Percentiles rank a stretch among this genome's conserved stretches.
phyloP scores from a whole-genome alignment of 2,888 invertebrate genomes.

The Sinodicranocentrus sp. region DNA sequence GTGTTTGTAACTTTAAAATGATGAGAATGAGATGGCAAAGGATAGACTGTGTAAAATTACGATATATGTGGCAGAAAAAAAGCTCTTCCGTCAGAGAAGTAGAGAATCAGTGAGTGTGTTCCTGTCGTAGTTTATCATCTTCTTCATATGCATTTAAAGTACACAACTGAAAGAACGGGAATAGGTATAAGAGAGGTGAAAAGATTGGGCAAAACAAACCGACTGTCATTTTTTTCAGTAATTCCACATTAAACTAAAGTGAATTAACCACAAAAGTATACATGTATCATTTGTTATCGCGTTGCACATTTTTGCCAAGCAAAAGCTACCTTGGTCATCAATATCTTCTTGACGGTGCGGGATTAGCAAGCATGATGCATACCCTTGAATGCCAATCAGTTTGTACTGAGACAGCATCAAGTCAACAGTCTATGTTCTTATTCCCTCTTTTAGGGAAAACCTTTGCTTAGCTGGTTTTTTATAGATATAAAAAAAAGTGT shows the following conservation, averaged over 20 bases:
- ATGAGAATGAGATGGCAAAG: conserved; percentile 2
- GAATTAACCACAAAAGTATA: no score
- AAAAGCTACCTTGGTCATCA: neutral
- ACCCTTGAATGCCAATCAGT: conserved; percentile 27
- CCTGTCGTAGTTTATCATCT: no score
- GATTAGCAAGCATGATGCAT: conserved; percentile 5
- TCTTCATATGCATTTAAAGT: neutral
- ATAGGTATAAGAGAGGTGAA: neutral
- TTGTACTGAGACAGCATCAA: neutral
- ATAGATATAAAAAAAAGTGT: no score
- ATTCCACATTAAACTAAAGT: no score
- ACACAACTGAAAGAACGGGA: neutral
- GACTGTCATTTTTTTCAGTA: neutral
- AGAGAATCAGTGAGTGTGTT: no score
- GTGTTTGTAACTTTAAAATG: conserved; percentile 23
- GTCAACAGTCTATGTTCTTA: no score
- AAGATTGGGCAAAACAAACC: neutral
- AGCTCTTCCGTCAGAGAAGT: conserved; percentile 14
- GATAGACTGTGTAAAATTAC: neutral
- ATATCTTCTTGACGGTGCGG: no score
- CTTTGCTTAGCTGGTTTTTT: no score
- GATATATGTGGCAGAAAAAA: conserved; percentile 1
- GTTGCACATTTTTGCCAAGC: conserved; percentile 10
- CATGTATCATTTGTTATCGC: no score
- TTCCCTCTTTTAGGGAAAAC: no score